Conservation (phyloP, 23 tunicate species). For the Diplosoma virens region DNA sequence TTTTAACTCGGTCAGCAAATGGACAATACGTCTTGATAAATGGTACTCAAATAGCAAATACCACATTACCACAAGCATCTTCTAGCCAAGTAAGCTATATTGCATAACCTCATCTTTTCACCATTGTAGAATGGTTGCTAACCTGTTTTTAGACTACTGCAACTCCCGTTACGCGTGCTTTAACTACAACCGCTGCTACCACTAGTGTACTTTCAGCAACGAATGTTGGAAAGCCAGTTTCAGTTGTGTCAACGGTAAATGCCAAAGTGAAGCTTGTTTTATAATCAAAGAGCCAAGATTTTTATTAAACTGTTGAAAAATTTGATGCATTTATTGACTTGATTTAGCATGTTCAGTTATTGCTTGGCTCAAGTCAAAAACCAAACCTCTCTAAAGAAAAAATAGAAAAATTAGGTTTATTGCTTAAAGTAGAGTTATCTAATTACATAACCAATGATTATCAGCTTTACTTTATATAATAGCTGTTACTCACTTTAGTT, state of each 20-base stretch:
- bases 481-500: no score
- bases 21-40: constrained; percentile 75
- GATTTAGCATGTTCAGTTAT: no score
- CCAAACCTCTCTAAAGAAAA: no score
- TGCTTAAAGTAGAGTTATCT: no score
- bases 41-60: constrained; percentile 46
- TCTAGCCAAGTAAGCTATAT: constrained; percentile 22
- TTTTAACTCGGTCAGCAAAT: constrained; percentile 47
- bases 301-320: no score
- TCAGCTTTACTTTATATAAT: no score
- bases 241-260: constrained; percentile 45
- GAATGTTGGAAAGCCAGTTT: constrained; percentile 44
- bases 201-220: constrained; percentile 29
- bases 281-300: background rate
- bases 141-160: constrained; percentile 15
- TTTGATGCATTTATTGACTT: no score
- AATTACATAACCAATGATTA: no score
- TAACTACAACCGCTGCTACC: constrained; percentile 21
- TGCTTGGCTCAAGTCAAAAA: no score
- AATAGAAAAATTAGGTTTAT: no score
- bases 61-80: constrained; percentile 4
- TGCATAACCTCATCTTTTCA: background rate
- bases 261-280: background rate
- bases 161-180: constrained; percentile 19
- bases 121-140: no score